Base-by-base conservation (phyloP, 2,113 vertebrate species). In the Ptilonorhynchus violaceus region DNA sequence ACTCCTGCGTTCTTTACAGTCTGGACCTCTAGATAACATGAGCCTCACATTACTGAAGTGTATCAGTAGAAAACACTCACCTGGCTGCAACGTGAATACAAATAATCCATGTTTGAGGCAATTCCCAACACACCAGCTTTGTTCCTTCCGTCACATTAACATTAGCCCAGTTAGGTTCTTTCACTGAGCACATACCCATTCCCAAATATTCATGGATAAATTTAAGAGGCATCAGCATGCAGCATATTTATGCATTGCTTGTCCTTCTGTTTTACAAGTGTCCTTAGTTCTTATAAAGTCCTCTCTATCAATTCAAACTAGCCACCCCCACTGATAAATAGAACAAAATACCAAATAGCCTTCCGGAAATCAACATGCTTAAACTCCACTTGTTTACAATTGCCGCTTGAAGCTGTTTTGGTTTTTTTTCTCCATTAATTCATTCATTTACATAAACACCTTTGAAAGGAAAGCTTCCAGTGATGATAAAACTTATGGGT, bases 391-490 rank as follows among this genome's bases (percentile, higher is more conserved):
- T 56, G 33, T 56, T 93, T 72, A 70, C 41, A 68, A 2, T 6
- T 39, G 39, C 22, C 94, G 35, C 76, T 63, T 81, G 41, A 24
- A 84, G 79, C 33, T 49, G 47, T 42, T 19, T 39, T 5, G 10
- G 1, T 0, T 33, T 17, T 39, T 17, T 6, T 0, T 1, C 16
- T 12, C 59, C 18, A 53, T 69, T 69, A 83, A 68, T 84, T 80
- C 44, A 56, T 67, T 74, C 30, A 67, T 74, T 95, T 78, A 70
- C 56, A 80, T 63, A 52, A 90, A 86, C n/a, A 89, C 49, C 76
- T 94, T 81, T 50, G 52, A 52, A 93, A 92, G 53, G 27, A 92
- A 83, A 75, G 69, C 76, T 79, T 85, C 55, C 68, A 69, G 50
- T 41, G 50, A 85, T 50, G 70, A 47, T 37, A 88, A 74, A 95